A percentile compares a stretch with the other conserved stretches of the same genome.
These are phyloP conservation scores for Odontomachus brunneus DNA, from an alignment of 1,140 invertebrate species.

Conservation along the genomic window DNA sequence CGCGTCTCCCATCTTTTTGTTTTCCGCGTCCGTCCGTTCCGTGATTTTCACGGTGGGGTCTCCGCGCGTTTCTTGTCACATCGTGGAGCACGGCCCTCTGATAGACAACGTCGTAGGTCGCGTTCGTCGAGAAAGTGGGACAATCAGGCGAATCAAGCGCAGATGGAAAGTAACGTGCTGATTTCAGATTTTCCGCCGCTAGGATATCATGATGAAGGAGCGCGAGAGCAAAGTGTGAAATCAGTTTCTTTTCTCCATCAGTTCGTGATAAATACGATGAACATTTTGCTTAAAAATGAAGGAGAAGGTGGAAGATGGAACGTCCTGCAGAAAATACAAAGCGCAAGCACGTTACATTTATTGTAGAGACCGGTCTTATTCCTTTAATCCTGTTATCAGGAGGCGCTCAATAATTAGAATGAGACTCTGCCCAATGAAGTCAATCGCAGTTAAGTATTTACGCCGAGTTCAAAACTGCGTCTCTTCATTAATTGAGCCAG, in stretches of 20 bases:
- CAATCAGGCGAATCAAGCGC: background rate
- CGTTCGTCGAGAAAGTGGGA: background rate
- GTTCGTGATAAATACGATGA: background rate
- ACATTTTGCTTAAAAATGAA: too few species aligned
- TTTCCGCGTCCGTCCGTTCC: background rate
- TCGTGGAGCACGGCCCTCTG: background rate
- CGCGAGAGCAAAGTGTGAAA: background rate
- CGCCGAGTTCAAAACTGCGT: too few species aligned
- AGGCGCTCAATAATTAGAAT: background rate
- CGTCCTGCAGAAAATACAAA: too few species aligned
- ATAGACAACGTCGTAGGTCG: background rate
- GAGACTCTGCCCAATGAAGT: background rate
- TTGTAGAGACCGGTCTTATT: background rate
- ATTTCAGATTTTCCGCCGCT: background rate
- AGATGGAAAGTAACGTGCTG: background rate
- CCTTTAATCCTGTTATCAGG: background rate
- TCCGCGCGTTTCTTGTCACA: constrained; percentile 17
- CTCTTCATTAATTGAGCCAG: background rate
- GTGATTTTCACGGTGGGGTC: constrained; percentile 33
- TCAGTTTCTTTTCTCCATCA: background rate
- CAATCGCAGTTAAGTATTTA: background rate
- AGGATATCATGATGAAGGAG: background rate
- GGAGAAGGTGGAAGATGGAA: too few species aligned
- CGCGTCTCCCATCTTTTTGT: background rate
- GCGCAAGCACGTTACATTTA: background rate